Base-by-base conservation (phyloP, 2,797 vertebrate genomes). In the Euthynnus affinis region DNA sequence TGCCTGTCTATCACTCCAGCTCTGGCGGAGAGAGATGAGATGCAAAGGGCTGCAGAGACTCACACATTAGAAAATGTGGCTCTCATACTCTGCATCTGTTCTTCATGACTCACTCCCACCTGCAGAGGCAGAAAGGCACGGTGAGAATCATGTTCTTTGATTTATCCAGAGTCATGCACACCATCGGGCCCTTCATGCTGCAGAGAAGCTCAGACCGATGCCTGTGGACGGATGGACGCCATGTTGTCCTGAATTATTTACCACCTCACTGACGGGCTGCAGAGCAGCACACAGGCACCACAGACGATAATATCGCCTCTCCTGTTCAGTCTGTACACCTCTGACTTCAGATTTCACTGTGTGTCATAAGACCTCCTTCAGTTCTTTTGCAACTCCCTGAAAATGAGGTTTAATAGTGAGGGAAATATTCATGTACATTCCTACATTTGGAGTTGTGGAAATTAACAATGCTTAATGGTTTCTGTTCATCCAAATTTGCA, bases 201-300 rank as follows among this genome's bases (percentile, higher is more conserved):
- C 23, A 66, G 56, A 61, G 60, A 46, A 34, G 52, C 71, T 72
- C 56, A 53, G 57, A 53, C 23, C 27, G 55, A 79, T 71, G 79
- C 49, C n/a, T 49, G 65, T 51, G 53, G 63, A 68, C 15, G 51
- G 46, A 77, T 63, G 56, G 79, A 58, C 9, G 27, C 72, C 79
- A 66, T 67, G 22, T 75, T 81, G 71, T 22, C 52, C 34, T 88
- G 74, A 88, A 90, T 89, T 84, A 87, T 88, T 87, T 58, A 81
- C 22, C 44, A 66, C 6, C 63, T 83, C 49, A 6, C 8, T 74
- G 58, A 73, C 1, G 12, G 53, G 46, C 72, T 80, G 70, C 59
- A 65, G 69, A 65, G 71, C 61, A 32, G 37, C 62, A 59, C 29
- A 68, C 34, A 66, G 29, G 42, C 5, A 1, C 48, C 49, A 32